Percentiles rank a stretch among this genome's conserved stretches.
phyloP scores from a whole-genome alignment of 2,888 invertebrate species.

The Calameuta filiformis region DNA sequence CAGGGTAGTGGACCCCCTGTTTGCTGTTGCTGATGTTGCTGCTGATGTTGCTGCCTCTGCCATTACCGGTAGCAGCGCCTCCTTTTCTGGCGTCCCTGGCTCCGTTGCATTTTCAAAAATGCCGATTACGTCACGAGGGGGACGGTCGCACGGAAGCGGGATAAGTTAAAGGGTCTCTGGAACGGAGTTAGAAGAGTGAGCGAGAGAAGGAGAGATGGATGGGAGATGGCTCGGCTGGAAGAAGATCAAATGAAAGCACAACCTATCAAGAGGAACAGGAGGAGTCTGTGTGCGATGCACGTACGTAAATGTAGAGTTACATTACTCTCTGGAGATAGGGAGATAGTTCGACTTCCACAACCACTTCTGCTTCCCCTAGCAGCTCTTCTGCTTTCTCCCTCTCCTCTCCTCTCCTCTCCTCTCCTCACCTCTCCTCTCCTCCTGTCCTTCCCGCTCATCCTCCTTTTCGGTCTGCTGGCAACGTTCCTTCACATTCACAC shows the following conservation, averaged over 20 bases:
- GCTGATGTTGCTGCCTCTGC: background rate
- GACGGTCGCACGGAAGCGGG: background rate
- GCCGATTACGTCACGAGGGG: background rate
- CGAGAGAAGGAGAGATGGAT: background rate
- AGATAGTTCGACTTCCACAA: background rate
- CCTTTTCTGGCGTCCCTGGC: background rate
- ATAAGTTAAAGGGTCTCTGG: background rate
- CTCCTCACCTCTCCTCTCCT: too few species aligned
- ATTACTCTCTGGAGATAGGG: background rate
- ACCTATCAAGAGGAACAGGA: background rate
- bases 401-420: background rate
- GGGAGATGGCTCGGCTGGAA: background rate
- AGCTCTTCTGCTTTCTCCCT: background rate
- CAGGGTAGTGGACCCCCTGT: background rate
- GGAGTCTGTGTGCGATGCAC: background rate
- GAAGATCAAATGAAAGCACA: conserved; percentile 18
- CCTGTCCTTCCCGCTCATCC: background rate
- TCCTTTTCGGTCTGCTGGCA: background rate
- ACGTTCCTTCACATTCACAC: background rate
- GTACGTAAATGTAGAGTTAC: background rate
- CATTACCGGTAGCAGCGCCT: background rate
- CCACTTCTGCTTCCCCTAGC: background rate
- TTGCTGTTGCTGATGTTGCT: too few species aligned
- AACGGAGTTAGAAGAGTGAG: background rate
- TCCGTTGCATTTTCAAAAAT: background rate